These are phyloP conservation scores for Lamprologus tigripictilis DNA, from an alignment of 2,113 vertebrate species.

Conservation along the genomic window DNA sequence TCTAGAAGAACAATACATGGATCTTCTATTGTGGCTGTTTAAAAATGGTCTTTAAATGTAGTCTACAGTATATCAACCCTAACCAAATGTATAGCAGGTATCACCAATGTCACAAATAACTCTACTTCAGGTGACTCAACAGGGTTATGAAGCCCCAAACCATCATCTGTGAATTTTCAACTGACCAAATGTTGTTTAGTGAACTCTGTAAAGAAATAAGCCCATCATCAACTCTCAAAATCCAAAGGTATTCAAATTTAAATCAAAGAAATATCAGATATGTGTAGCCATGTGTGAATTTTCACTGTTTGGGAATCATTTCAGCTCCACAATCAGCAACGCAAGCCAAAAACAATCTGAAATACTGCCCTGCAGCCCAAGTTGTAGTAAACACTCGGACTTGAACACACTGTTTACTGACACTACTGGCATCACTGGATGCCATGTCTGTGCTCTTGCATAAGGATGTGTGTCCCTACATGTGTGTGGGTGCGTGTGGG, in stretches of 20 bases:
- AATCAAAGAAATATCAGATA: not conserved
- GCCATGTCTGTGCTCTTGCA: not conserved
- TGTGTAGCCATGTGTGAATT: not conserved
- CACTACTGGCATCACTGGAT: not conserved
- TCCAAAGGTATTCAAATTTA: not conserved
- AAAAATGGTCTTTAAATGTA: not conserved
- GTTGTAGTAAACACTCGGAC: not conserved
- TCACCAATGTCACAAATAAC: not conserved
- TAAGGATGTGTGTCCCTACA: not conserved
- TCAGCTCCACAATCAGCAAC: not conserved
- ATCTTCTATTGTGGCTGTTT: not conserved
- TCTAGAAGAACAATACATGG: not conserved
- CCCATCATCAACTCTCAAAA: not conserved
- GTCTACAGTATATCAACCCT: not conserved
- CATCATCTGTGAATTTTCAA: not conserved
- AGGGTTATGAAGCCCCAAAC: not conserved
- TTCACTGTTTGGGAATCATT: not conserved
- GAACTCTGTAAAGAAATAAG: not conserved
- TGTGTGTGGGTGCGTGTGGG: not conserved
- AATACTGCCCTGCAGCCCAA: not conserved
- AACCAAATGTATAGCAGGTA: not conserved
- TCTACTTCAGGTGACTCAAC: not conserved
- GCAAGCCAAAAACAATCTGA: not conserved
- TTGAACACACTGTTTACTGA: conserved; percentile 14
- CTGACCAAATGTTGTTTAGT: not conserved